phyloP scores from a whole-genome alignment of 1,140 invertebrate genomes.

The Diuraphis noxia region DNA sequence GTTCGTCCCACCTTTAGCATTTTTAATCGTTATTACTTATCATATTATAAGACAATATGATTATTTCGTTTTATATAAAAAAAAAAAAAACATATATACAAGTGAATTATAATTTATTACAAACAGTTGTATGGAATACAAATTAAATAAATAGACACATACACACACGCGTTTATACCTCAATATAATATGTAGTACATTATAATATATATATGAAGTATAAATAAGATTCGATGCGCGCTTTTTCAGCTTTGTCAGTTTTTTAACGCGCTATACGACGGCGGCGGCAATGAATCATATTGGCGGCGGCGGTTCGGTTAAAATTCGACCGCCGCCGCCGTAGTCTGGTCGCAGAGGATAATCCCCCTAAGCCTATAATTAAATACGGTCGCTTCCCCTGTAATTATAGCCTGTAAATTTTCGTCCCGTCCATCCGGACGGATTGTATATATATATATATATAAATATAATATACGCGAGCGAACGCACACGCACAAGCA shows the following conservation, averaged over 20 bases:
- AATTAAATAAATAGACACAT: neutral
- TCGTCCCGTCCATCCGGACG: slow-evolving; percentile 48
- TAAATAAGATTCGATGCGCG: slow-evolving; percentile 31
- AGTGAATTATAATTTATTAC: slow-evolving; percentile 51
- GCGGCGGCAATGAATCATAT: slow-evolving; percentile 50
- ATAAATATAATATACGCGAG: too few relatives aligned
- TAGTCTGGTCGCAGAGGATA: slow-evolving; percentile 44
- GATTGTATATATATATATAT: slow-evolving; percentile 22
- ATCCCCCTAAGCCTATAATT: slow-evolving; percentile 53
- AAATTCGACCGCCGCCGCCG: slow-evolving; percentile 46
- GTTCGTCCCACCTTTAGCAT: neutral
- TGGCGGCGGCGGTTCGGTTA: slow-evolving; percentile 42
- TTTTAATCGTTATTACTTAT: neutral
- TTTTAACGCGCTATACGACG: slow-evolving; percentile 38
- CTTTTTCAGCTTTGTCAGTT: slow-evolving; percentile 51
- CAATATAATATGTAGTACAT: neutral
- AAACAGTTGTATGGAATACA: slow-evolving; percentile 14
- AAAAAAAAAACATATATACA: too few relatives aligned
- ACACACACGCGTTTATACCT: neutral
- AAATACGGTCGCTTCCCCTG: slow-evolving; percentile 54
- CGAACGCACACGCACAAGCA: neutral
- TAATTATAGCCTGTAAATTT: slow-evolving; percentile 54
- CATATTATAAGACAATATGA: slow-evolving; percentile 13
- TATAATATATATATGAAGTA: neutral
- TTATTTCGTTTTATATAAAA: neutral